Evolutionary conservation across 1,140 invertebrate genomes (phyloP).

Genomic region (Dufourea novaeangliae): DNA sequence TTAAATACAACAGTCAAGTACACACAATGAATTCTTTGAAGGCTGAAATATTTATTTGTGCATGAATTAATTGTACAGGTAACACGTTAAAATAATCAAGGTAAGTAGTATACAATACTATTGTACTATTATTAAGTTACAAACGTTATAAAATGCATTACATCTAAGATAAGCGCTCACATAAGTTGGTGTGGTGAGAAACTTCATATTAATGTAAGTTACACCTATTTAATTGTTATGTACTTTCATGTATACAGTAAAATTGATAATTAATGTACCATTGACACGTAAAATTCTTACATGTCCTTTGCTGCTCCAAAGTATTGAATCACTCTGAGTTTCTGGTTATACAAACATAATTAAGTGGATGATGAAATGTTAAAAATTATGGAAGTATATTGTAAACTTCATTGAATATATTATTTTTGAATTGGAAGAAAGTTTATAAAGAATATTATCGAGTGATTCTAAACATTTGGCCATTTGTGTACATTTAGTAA

Average conservation of each 20-base stretch:
- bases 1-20: background rate
- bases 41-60: constrained; percentile 57
- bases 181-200: constrained; percentile 11
- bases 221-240: constrained; percentile 26
- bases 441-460: background rate
- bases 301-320: background rate
- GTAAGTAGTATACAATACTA: constrained; percentile 23
- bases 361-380: background rate
- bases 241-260: constrained; percentile 14
- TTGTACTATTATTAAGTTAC: constrained; percentile 49
- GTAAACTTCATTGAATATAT: background rate
- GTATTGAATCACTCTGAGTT: background rate
- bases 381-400: background rate
- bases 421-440: background rate
- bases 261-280: constrained; percentile 32
- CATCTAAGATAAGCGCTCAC: constrained; percentile 41
- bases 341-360: background rate
- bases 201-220: constrained; percentile 23
- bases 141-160: constrained; percentile 63
- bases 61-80: constrained; percentile 25
- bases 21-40: constrained; percentile 13
- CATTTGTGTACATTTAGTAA: background rate
- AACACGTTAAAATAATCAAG: constrained; percentile 5
- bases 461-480: background rate
- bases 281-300: constrained; percentile 27